phyloP scores from a whole-genome alignment of 2,113 vertebrate species.

The Austrofundulus limnaeus region DNA sequence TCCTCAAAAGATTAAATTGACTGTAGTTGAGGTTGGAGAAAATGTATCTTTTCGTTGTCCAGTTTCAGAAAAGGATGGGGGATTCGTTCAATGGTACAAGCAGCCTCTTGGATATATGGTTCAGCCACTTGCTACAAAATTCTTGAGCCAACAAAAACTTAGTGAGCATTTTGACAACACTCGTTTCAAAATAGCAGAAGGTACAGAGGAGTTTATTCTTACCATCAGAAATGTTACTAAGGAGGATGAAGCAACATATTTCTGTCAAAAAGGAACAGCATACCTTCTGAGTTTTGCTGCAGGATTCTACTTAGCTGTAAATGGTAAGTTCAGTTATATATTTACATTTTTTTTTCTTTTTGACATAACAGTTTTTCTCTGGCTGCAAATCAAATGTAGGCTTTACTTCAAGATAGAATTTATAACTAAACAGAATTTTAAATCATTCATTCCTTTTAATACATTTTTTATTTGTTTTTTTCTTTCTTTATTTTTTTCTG shows the following conservation, averaged over 20 bases:
- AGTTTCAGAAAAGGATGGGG: accelerated
- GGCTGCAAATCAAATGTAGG: no score
- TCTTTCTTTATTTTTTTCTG: neutral
- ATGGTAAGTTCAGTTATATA: slow-evolving; percentile 7
- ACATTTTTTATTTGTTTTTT: no score
- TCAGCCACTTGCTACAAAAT: slow-evolving; percentile 3
- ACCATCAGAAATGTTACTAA: slow-evolving; percentile 22
- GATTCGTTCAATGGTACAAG: slow-evolving; percentile 30
- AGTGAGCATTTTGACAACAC: neutral
- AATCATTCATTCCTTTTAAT: no score
- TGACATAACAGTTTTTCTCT: no score
- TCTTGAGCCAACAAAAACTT: accelerated
- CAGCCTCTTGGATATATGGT: slow-evolving; percentile 16
- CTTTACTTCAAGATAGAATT: no score
- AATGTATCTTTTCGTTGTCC: slow-evolving; percentile 19
- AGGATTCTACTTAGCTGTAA: slow-evolving; percentile 18
- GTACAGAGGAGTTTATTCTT: neutral
- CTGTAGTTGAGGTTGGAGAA: neutral
- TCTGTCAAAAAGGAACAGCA: neutral
- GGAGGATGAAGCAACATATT: slow-evolving; percentile 41
- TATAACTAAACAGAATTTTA: no score
- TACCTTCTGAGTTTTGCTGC: neutral
- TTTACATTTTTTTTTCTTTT: no score
- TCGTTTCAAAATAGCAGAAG: neutral
- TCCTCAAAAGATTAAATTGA: slow-evolving; percentile 14